phyloP scores from a whole-genome alignment of 2,113 vertebrate genomes.

The Mastomys natalensis region DNA sequence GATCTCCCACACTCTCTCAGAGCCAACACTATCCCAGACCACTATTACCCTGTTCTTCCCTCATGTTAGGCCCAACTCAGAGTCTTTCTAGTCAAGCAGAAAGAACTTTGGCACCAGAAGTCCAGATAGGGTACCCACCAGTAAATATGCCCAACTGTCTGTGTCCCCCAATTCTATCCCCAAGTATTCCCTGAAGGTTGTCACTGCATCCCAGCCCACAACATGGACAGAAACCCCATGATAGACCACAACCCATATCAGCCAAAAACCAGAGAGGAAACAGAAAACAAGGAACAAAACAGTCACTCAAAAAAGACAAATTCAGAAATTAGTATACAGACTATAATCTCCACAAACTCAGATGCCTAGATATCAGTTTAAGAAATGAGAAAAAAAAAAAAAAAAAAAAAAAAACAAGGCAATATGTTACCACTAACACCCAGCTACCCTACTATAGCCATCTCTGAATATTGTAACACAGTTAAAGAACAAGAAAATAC shows the following conservation, averaged over 20 bases:
- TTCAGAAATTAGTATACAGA: neutral
- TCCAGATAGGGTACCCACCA: no score
- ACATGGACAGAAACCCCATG: neutral
- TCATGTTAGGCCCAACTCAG: no score
- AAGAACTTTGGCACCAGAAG: no score
- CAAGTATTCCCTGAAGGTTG: no score
- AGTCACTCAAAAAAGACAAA: neutral
- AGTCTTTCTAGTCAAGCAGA: no score
- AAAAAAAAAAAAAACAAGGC: neutral
- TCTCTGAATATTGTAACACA: neutral
- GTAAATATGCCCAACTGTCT: no score
- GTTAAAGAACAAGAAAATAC: neutral
- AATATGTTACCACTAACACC: neutral
- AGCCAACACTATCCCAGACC: no score
- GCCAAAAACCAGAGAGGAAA: neutral
- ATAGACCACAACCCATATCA: neutral
- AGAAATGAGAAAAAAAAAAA: neutral
- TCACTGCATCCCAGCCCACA: neutral
- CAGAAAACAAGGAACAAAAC: neutral
- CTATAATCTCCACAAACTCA: neutral
- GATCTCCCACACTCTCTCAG: no score
- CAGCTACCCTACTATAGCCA: neutral
- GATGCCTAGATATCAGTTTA: neutral
- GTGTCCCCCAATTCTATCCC: no score
- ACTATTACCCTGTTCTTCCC: no score